phyloP scores from a whole-genome alignment of 2,888 invertebrate species.

The Tachystola acroxantha region DNA sequence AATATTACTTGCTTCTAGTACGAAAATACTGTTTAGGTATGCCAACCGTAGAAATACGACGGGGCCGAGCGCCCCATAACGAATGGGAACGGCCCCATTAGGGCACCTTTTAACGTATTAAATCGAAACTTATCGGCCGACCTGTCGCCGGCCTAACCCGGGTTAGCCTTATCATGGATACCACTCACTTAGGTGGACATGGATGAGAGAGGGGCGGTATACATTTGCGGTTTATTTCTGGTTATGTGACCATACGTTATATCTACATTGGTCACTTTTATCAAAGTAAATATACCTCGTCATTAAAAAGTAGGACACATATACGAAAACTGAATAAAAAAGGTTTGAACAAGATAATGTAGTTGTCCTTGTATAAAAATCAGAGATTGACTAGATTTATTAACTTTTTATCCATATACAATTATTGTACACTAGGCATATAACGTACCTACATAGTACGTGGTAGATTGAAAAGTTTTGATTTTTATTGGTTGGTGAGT shows the following conservation, averaged over 20 bases:
- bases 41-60: conserved; percentile 34
- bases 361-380: too few relatives aligned
- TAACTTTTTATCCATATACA: too few relatives aligned
- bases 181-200: conserved; percentile 49
- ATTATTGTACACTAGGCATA: too few relatives aligned
- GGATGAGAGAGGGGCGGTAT: conserved; percentile 19
- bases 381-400: too few relatives aligned
- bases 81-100: conserved; percentile 71
- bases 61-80: conserved; percentile 50
- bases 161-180: conserved; percentile 47
- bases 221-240: conserved; percentile 38
- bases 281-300: too few relatives aligned
- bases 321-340: too few relatives aligned
- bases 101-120: conserved; percentile 76
- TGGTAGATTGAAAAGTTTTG: too few relatives aligned
- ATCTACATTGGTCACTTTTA: not conserved
- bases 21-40: conserved; percentile 4
- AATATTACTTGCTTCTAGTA: not conserved
- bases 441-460: too few relatives aligned
- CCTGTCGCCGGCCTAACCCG: conserved; percentile 56
- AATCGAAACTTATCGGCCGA: conserved; percentile 64
- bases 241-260: not conserved
- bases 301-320: too few relatives aligned
- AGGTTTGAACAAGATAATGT: too few relatives aligned
- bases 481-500: too few relatives aligned